phyloP scores from a whole-genome alignment of 2,797 vertebrate genomes.

The Pelodytes ibericus region DNA sequence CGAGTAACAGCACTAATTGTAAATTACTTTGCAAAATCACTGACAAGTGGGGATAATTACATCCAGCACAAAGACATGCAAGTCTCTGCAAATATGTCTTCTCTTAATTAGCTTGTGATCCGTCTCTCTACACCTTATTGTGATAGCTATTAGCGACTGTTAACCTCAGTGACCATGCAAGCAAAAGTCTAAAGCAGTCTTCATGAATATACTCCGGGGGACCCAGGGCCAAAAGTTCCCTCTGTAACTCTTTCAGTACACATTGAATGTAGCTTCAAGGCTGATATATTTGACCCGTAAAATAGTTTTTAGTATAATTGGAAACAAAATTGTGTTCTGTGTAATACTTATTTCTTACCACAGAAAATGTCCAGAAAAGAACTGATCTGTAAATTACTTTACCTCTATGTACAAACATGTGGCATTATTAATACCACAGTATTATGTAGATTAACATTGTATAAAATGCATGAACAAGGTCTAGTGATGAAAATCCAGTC shows the following conservation, averaged over 20 bases:
- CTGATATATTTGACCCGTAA: no score
- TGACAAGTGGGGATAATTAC: not conserved
- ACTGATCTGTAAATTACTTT: no score
- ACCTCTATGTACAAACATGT: no score
- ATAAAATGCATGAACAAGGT: no score
- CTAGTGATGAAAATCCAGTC: no score
- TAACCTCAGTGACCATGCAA: conserved; percentile 7
- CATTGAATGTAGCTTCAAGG: no score
- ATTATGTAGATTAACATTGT: no score
- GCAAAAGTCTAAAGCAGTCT: not conserved
- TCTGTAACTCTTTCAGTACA: not conserved
- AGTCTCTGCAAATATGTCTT: conserved; percentile 22
- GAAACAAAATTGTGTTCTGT: no score
- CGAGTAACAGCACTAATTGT: conserved; percentile 14
- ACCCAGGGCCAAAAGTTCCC: not conserved
- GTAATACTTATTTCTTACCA: no score
- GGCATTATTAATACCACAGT: no score
- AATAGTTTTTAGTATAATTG: no score
- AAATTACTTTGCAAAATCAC: conserved; percentile 24
- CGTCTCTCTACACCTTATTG: not conserved
- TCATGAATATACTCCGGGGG: not conserved
- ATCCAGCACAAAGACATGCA: not conserved
- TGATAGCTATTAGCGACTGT: not conserved
- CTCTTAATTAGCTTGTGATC: conserved; percentile 13
- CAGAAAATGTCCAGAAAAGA: no score